phyloP scores from a whole-genome alignment of 2,113 vertebrate genomes.

The Pygathrix nemaeus region DNA sequence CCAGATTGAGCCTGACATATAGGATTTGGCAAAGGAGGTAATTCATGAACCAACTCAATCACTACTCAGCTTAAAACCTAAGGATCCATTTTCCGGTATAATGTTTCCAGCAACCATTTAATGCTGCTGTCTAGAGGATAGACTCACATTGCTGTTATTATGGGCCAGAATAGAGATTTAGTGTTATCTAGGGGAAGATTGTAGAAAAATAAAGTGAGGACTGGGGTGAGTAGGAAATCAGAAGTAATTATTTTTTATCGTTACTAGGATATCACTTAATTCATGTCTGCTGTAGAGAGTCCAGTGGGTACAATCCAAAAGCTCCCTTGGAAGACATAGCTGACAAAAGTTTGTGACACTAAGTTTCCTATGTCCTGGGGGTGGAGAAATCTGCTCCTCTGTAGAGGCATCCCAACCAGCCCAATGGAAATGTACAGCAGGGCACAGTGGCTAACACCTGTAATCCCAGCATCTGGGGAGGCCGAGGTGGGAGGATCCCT shows the following conservation, averaged over 20 bases:
- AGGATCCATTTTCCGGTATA: neutral
- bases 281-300: neutral
- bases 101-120: neutral
- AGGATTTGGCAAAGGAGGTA: neutral
- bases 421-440: neutral
- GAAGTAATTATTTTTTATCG: neutral
- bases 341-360: neutral
- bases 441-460: no score
- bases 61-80: neutral
- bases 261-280: neutral
- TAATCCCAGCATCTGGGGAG: no score
- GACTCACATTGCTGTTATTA: neutral
- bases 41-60: neutral
- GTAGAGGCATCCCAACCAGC: neutral
- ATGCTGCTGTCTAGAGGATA: neutral
- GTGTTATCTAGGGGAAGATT: neutral
- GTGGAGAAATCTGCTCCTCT: neutral
- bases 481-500: no score
- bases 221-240: neutral
- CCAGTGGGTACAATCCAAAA: neutral
- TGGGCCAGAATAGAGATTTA: neutral
- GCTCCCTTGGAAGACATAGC: neutral
- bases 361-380: neutral
- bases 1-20: neutral
- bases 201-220: neutral